Conservation (phyloP, 2,888 invertebrate species). For the Drosophila kokeensis region DNA sequence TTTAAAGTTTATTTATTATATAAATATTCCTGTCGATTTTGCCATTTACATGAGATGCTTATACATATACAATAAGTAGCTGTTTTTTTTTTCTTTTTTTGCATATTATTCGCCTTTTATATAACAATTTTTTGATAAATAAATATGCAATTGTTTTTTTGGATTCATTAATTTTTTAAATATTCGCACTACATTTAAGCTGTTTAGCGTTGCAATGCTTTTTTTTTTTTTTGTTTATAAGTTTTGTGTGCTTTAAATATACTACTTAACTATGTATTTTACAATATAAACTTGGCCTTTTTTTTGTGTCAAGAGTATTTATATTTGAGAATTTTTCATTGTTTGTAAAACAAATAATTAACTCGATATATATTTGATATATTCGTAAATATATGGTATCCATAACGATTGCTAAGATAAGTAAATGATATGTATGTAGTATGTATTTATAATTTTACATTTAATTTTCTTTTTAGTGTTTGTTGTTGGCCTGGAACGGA, state of each 20-base stretch:
- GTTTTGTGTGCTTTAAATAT: slow-evolving; percentile 22
- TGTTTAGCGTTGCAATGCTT: slow-evolving; percentile 26
- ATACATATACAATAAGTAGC: slow-evolving; percentile 44
- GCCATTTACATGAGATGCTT: slow-evolving; percentile 70
- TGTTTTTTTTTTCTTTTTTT: slow-evolving; percentile 5
- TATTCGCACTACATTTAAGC: slow-evolving; percentile 43
- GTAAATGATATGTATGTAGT: slow-evolving; percentile 57
- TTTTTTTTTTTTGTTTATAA: not conserved
- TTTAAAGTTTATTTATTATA: slow-evolving; percentile 70
- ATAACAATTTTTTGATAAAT: slow-evolving; percentile 59
- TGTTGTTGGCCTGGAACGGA: slow-evolving; percentile 13
- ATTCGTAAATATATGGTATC: slow-evolving; percentile 26
- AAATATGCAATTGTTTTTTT: slow-evolving; percentile 34
- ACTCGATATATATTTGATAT: slow-evolving; percentile 40
- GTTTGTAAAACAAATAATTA: slow-evolving; percentile 42
- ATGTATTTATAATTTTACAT: slow-evolving; percentile 9
- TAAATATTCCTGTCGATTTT: slow-evolving; percentile 77
- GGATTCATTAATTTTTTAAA: slow-evolving; percentile 36
- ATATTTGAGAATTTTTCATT: slow-evolving; percentile 27
- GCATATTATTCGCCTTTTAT: slow-evolving; percentile 28
- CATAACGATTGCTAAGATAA: slow-evolving; percentile 27
- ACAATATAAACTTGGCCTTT: slow-evolving; percentile 40
- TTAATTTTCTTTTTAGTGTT: not conserved
- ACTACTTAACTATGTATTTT: slow-evolving; percentile 33
- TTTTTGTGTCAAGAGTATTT: slow-evolving; percentile 27